Conservation (phyloP, 2,888 invertebrate species). For the Scrobipalpa costella region DNA sequence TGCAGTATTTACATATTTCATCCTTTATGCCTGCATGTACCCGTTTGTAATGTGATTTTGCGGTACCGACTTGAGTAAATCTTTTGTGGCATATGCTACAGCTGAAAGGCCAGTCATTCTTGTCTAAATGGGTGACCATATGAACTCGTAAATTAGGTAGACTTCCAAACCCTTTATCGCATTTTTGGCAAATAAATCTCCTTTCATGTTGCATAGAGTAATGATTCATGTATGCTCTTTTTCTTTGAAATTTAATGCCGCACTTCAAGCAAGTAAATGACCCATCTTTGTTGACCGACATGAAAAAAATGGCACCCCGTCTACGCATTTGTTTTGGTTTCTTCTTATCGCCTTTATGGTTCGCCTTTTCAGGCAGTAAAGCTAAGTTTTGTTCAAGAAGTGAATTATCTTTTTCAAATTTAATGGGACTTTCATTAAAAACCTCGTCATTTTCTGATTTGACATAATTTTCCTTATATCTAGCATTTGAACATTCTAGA, state of each 20-base stretch:
- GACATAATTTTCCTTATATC: not conserved
- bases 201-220: not conserved
- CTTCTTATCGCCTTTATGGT: not conserved
- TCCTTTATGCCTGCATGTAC: constrained; percentile 27
- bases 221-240: not conserved
- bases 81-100: constrained; percentile 22
- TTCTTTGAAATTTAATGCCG: not conserved
- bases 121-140: constrained; percentile 4
- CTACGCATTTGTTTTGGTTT: not conserved
- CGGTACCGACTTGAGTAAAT: constrained; percentile 4
- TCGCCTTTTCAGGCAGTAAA: not conserved
- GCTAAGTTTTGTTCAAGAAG: not conserved
- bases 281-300: constrained; percentile 1
- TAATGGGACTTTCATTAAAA: not conserved
- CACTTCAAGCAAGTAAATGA: not conserved
- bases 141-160: not conserved
- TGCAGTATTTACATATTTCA: constrained; percentile 39
- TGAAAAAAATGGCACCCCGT: not conserved
- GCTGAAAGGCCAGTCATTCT: not conserved
- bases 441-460: not conserved
- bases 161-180: not conserved
- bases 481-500: not conserved
- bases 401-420: not conserved
- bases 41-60: constrained; percentile 7
- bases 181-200: not conserved